Evolutionary conservation across 2,797 vertebrate species (phyloP), one percentile per base, ranked within the genome.

Genomic region (Pseudopleuronectes americanus): DNA sequence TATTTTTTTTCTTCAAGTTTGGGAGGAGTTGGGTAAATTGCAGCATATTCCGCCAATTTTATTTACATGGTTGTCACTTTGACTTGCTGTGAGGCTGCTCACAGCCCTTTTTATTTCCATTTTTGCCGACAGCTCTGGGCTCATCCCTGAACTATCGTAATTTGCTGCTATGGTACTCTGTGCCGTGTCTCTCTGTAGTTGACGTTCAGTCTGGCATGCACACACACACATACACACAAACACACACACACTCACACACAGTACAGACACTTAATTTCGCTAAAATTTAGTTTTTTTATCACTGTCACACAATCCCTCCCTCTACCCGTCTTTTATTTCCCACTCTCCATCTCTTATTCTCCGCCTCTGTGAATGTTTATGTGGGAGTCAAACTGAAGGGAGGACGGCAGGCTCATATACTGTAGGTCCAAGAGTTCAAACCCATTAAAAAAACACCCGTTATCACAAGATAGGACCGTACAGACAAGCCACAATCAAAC

Each of bases 31-130:
- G 77, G 41, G 64, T 82, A 83, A 90, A 90, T 87, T 84, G 80
- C 67, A 76, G 84, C 71, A 70, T 83, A 84, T 85, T 89, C 66
- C 7, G 2, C 71, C 74, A 75, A 82, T 79, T 85, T 90, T 89
- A 88, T 92, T 93, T 91, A 89, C 90, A 91, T 79, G 87, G 84
- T 83, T 91, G 90, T 92, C 89, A 89, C 74, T 86, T 83, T 64
- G 69, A 84, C 83, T 87, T 77, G 85, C 71, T 63, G 64, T 58
- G 71, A 76, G 77, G 74, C 72, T 72, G 68, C 77, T 90, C 81
- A 77, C 64, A 83, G 66, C 68, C 73, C 68, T 78, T 84, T 83
- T 84, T 74, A 83, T 87, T 88, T 85, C 76, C 80, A 71, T 81
- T 91, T 90, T 51, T 72, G 81, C 87, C 88, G 85, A 88, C 90